Percentiles rank a stretch among this genome's conserved stretches.
Conservation (phyloP, 92 coral and sea anemone genomes). For the Umimayanthus chanpuru region DNA sequence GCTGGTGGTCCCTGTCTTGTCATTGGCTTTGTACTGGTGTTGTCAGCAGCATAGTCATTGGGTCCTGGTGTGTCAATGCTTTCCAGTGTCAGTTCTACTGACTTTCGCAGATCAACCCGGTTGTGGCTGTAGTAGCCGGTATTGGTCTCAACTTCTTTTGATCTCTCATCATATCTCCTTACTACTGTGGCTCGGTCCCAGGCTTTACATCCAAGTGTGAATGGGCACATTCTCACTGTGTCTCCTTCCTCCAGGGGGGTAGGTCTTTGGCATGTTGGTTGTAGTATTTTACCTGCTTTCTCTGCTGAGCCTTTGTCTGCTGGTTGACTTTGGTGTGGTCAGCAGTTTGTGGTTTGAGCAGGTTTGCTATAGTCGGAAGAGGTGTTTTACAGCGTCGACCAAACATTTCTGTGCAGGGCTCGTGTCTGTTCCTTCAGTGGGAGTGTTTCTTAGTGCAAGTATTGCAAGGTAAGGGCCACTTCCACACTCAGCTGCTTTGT, state of each 20-base stretch:
- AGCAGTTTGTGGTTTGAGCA: constrained; percentile 51
- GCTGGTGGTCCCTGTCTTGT: too few species aligned
- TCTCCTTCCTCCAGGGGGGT: constrained; percentile 46
- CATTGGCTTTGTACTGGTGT: too few species aligned
- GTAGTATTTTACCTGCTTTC: constrained; percentile 45
- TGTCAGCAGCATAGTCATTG: too few species aligned
- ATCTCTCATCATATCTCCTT: not conserved
- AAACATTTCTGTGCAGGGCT: too few species aligned
- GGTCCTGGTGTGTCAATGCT: too few species aligned
- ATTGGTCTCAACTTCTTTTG: not conserved
- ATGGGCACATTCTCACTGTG: constrained; percentile 38
- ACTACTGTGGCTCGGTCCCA: constrained; percentile 52
- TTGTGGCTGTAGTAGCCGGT: constrained; percentile 2
- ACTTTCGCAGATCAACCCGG: constrained; percentile 33
- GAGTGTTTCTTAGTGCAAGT: too few species aligned
- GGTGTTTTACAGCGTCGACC: too few species aligned
- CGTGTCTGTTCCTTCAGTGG: too few species aligned
- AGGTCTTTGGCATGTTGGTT: constrained; percentile 41
- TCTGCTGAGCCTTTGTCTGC: constrained; percentile 28
- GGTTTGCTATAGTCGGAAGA: constrained; percentile 53
- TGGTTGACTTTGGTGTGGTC: constrained; percentile 27
- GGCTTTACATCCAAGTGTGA: constrained; percentile 40
- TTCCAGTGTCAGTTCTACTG: too few species aligned
- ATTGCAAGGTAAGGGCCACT: too few species aligned
- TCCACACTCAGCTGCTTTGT: not conserved